Percentiles rank a stretch among this genome's conserved stretches.
Evolutionary conservation across 2,113 vertebrate genomes (phyloP).

Genomic region (Chunga burmeisteri): DNA sequence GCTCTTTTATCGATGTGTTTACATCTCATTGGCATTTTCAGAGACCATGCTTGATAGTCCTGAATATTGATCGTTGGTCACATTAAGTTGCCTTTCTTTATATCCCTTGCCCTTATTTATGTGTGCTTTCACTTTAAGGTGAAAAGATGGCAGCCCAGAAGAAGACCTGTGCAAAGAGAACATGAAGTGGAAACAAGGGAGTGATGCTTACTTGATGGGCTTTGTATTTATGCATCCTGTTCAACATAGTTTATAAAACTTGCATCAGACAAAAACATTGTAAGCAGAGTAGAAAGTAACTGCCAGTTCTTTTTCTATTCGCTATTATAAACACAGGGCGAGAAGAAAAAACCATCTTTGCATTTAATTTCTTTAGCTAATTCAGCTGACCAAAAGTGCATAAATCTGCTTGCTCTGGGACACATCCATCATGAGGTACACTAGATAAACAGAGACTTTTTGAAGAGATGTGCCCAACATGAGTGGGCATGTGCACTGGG

Average conservation of each 20-base stretch:
- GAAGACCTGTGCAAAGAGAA: not conserved
- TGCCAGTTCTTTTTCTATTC: not conserved
- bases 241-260: not conserved
- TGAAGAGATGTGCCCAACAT: not conserved
- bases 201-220: not conserved
- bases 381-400: not conserved
- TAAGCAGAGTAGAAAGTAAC: not conserved
- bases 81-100: not conserved
- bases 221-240: not conserved
- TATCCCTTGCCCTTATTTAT: not conserved
- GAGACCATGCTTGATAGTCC: not conserved
- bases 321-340: not conserved
- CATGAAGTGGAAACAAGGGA: not conserved
- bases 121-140: not conserved
- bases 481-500: not conserved
- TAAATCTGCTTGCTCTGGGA: not conserved
- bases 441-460: not conserved
- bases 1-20: not conserved
- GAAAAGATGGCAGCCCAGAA: not conserved
- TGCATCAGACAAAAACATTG: not conserved
- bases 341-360: not conserved
- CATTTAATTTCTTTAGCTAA: not conserved
- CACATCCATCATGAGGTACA: not conserved
- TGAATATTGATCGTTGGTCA: not conserved
- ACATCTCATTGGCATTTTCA: not conserved